Conservation (phyloP, 2,888 invertebrate species). For the Notodromas monacha region DNA sequence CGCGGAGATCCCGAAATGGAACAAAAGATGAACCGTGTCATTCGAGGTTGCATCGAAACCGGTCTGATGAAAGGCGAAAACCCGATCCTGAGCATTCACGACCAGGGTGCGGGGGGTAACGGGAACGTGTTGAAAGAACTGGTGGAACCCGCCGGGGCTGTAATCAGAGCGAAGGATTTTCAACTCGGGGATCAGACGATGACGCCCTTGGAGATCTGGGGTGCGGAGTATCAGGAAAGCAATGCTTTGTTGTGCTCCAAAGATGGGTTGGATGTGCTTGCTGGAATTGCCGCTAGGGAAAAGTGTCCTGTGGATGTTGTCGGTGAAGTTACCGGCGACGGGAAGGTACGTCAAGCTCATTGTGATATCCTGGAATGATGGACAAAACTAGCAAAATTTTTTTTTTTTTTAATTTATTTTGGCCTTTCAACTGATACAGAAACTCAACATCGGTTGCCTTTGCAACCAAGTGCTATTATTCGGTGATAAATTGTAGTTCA, state of each 20-base stretch:
- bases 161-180: constrained; percentile 52
- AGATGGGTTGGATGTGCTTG: constrained; percentile 27
- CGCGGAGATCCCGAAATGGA: constrained; percentile 94
- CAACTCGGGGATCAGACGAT: constrained; percentile 79
- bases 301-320: constrained; percentile 72
- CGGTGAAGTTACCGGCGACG: constrained; percentile 59
- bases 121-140: constrained; percentile 89
- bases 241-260: constrained; percentile 50
- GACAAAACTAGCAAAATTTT: too few relatives aligned
- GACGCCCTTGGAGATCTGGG: constrained; percentile 75
- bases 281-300: constrained; percentile 44
- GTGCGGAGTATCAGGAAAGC: constrained; percentile 89
- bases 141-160: constrained; percentile 72
- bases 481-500: too few relatives aligned
- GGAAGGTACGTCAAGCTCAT: too few relatives aligned
- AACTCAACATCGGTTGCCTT: too few relatives aligned
- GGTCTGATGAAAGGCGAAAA: too few relatives aligned
- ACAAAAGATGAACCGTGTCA: constrained; percentile 71
- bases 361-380: too few relatives aligned
- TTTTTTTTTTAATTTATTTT: too few relatives aligned
- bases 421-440: too few relatives aligned
- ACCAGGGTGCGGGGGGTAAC: constrained; percentile 96
- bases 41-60: constrained; percentile 62
- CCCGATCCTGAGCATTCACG: constrained; percentile 80
- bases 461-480: too few relatives aligned